Conservation (phyloP, 2,797 vertebrate species). For the Pogonophryne albipinna region DNA sequence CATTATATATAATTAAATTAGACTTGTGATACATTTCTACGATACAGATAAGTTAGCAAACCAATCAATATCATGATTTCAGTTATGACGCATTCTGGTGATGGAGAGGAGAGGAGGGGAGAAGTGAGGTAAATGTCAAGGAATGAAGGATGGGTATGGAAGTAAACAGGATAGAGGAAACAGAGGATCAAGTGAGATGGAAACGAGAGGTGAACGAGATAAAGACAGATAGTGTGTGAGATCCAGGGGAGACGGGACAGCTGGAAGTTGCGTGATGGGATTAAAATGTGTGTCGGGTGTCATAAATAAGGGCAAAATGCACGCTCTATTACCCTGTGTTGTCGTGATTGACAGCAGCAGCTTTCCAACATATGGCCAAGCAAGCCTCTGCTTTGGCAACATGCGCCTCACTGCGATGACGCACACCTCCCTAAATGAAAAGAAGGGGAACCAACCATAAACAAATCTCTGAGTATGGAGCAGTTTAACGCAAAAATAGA, state of each 20-base stretch:
- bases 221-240: constrained; percentile 31
- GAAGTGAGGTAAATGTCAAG: constrained; percentile 34
- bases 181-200: constrained; percentile 46
- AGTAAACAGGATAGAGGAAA: constrained; percentile 54
- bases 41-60: neutral
- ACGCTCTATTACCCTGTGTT: constrained; percentile 52
- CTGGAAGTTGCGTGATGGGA: constrained; percentile 62
- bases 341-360: constrained; percentile 49
- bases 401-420: constrained; percentile 57
- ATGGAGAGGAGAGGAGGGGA: neutral
- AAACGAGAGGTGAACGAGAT: constrained; percentile 43
- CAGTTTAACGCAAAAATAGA: constrained; percentile 53
- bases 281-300: constrained; percentile 56
- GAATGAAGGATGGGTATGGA: constrained; percentile 41
- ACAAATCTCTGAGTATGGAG: constrained; percentile 36
- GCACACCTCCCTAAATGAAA: constrained; percentile 45
- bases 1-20: too few relatives aligned
- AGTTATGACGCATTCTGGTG: neutral
- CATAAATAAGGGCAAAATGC: constrained; percentile 57
- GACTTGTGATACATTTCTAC: too few relatives aligned
- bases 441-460: constrained; percentile 52
- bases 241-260: constrained; percentile 38
- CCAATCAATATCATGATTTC: constrained; percentile 32
- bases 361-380: constrained; percentile 42
- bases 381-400: constrained; percentile 79